phyloP scores from a whole-genome alignment of 1,140 invertebrate species.

The Euglossa dilemma region DNA sequence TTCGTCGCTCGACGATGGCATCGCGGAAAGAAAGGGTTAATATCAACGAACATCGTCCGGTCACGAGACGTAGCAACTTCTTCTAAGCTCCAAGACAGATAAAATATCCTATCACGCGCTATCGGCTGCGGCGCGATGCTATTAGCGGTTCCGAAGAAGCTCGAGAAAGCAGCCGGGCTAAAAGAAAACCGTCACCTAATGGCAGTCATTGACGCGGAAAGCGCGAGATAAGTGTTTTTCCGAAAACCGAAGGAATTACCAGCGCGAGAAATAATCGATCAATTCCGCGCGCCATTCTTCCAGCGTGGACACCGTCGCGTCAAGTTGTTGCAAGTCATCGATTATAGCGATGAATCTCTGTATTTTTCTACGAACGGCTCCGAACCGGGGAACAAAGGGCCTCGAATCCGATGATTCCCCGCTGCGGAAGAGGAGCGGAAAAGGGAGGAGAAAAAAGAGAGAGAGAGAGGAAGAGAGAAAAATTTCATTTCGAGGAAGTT shows the following conservation, averaged over 20 bases:
- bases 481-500: background rate
- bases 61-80: no score
- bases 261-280: conserved; percentile 38
- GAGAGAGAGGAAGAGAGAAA: background rate
- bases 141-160: background rate
- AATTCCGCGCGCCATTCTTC: conserved; percentile 33
- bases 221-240: conserved; percentile 45
- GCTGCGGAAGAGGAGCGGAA: background rate
- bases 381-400: background rate
- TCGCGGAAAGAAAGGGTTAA: no score
- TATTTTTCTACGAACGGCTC: background rate
- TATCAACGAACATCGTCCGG: no score
- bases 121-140: background rate
- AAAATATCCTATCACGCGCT: background rate
- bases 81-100: background rate
- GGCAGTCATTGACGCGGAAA: conserved; percentile 37
- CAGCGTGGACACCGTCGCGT: background rate
- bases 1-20: no score
- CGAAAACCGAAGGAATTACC: conserved; percentile 28
- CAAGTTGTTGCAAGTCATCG: conserved; percentile 14
- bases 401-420: no score
- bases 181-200: conserved; percentile 1
- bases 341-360: background rate
- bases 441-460: background rate
- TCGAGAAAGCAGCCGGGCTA: background rate